These are phyloP conservation scores for Oncorhynchus masou DNA, from an alignment of 2,113 vertebrate species.

Conservation along the genomic window DNA sequence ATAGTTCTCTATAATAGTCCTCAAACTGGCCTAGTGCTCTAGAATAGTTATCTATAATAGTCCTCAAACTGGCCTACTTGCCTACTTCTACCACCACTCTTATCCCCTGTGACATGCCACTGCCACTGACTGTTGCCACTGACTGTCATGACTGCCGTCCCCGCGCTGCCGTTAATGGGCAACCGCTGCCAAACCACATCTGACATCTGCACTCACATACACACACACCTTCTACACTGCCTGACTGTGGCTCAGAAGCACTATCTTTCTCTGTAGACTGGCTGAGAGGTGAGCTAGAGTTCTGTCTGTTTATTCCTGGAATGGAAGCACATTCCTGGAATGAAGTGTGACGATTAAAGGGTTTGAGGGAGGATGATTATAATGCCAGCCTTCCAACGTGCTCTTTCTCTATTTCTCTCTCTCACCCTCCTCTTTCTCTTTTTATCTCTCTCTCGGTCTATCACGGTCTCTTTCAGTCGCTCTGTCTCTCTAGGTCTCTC, in stretches of 20 bases:
- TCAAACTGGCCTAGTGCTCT: too few species aligned
- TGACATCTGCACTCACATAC: conserved; percentile 4
- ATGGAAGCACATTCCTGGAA: neutral
- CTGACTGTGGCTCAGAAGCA: conserved; percentile 16
- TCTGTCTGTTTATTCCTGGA: neutral
- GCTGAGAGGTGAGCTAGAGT: conserved; percentile 13
- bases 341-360: neutral
- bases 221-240: neutral
- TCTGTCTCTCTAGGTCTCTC: too few species aligned
- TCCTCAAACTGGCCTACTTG: too few species aligned
- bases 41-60: too few species aligned
- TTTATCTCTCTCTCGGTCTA: too few species aligned
- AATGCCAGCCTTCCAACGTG: neutral
- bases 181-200: conserved; percentile 12
- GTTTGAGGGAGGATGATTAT: neutral
- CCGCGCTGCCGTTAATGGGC: neutral
- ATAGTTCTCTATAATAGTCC: too few species aligned
- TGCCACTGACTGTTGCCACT: neutral
- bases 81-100: too few species aligned
- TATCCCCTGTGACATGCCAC: neutral
- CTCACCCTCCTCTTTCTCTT: too few species aligned
- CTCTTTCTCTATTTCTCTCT: neutral
- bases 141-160: conserved; percentile 1
- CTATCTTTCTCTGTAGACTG: neutral
- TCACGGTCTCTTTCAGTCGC: too few species aligned